Evolutionary conservation across 2,113 vertebrate genomes (phyloP).

Genomic region (Ptychochromis oligacanthus): DNA sequence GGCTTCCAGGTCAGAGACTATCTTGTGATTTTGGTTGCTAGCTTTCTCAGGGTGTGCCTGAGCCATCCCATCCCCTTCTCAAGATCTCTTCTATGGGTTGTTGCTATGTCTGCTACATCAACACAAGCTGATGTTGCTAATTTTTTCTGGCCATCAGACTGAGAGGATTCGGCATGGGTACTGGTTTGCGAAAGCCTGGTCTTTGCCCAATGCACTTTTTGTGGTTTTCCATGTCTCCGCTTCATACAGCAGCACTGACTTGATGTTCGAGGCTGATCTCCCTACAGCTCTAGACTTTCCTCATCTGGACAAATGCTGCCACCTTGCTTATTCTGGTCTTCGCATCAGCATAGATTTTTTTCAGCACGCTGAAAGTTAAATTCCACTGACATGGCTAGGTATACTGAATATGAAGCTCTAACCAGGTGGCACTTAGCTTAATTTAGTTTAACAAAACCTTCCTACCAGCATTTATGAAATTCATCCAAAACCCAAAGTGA

Average conservation of each 20-base stretch:
- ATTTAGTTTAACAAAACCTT: neutral
- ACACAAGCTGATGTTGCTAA: neutral
- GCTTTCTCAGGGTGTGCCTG: neutral
- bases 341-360: neutral
- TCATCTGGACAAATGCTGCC: neutral
- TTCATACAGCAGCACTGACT: no score
- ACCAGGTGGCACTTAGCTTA: neutral
- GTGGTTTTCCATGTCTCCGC: no score
- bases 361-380: neutral
- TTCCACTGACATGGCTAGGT: neutral
- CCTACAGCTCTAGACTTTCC: neutral
- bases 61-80: neutral
- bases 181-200: fast-evolving
- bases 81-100: neutral
- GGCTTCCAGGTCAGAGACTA: neutral
- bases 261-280: neutral
- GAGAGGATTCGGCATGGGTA: neutral
- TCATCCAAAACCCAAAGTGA: neutral
- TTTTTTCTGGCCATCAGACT: neutral
- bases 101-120: neutral
- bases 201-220: no score
- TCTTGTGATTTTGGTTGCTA: neutral
- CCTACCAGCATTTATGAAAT: neutral
- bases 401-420: no score
- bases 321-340: neutral